Base-by-base conservation (phyloP, 2,797 vertebrate species). In the Sylvilagus floridanus region DNA sequence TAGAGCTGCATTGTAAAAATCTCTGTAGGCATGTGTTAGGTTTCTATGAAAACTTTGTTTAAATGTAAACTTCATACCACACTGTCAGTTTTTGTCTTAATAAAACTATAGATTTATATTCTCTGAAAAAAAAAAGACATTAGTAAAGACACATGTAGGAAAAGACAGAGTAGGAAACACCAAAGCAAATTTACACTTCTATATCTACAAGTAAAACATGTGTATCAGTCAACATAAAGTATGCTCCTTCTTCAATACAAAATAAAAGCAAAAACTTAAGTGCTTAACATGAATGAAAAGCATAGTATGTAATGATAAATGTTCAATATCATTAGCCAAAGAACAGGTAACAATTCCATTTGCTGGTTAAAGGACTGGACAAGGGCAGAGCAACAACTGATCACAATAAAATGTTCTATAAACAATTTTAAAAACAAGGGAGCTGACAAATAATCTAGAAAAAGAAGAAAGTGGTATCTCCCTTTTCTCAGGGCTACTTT, bases 121-220 rank as follows among this genome's bases (percentile, higher is more conserved):
- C 35, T 35, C 35, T 35, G 35, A 35, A 35, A 35, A 35, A 35
- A 35, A 35, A 35, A 35, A 93, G 52, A 63, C 63, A 93, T 0
- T 24, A 5, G 17, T 76, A 81, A 93, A 92, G 9, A 75, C 11
- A 73, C 14, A 77, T 7, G 26, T 17, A 47, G 35, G 21, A 85
- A 96, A 88, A 71, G 24, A 37, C 37, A 82, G 62, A 84, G 42
- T 32, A 69, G 12, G 57, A 57, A 69, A 79, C 66, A 65, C 21
- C 42, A 84, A 97, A 52, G 66, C 28, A 91, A 90, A 77, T 62
- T 65, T 82, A 73, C 19, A 76, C 77, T 90, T 92, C 42, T 37
- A 60, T 62, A 65, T 22, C 28, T 82, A 94, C 54, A 57, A 57
- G 54, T 17, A 1, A 63, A 90, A 78, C 35, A 77, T 16, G 2